A percentile compares a stretch with the other conserved stretches of the same genome.
Evolutionary conservation across 2,888 invertebrate species (phyloP).

Genomic region (Drosophila anceps): DNA sequence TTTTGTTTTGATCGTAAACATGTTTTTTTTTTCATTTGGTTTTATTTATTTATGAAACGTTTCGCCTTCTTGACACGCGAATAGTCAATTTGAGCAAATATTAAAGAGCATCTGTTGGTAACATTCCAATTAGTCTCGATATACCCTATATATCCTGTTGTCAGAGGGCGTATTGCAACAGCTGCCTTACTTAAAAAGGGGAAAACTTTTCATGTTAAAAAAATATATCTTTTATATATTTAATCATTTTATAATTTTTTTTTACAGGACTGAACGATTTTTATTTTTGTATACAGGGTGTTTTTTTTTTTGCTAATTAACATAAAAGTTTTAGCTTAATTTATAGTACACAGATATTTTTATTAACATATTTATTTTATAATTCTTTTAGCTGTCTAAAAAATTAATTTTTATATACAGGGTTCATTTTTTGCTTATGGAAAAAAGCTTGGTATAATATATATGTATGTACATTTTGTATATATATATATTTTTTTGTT

Average conservation of each 20-base stretch:
- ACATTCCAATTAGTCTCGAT: constrained; percentile 17
- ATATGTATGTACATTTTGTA: too few relatives aligned
- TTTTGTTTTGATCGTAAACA: constrained; percentile 54
- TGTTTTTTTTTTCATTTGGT: constrained; percentile 1
- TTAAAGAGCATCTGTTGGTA: constrained; percentile 20
- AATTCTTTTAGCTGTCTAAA: too few relatives aligned
- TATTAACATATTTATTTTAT: background rate
- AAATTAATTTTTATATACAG: too few relatives aligned
- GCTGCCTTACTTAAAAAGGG: background rate
- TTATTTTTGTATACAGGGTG: too few relatives aligned
- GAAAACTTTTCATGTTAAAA: background rate
- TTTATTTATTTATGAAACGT: constrained; percentile 17
- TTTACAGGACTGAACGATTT: too few relatives aligned
- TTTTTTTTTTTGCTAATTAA: background rate
- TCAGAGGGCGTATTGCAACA: background rate
- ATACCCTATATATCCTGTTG: constrained; percentile 24
- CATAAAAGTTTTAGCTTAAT: too few relatives aligned
- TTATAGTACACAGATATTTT: too few relatives aligned
- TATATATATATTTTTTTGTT: too few relatives aligned
- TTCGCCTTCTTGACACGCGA: constrained; percentile 60
- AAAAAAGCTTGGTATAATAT: too few relatives aligned
- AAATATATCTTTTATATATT: background rate
- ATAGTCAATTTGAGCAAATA: constrained; percentile 45
- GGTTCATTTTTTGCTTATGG: too few relatives aligned
- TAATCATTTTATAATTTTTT: background rate